Base-by-base conservation (phyloP, 2,113 vertebrate genomes). In the Romanogobio albipinnatus region DNA sequence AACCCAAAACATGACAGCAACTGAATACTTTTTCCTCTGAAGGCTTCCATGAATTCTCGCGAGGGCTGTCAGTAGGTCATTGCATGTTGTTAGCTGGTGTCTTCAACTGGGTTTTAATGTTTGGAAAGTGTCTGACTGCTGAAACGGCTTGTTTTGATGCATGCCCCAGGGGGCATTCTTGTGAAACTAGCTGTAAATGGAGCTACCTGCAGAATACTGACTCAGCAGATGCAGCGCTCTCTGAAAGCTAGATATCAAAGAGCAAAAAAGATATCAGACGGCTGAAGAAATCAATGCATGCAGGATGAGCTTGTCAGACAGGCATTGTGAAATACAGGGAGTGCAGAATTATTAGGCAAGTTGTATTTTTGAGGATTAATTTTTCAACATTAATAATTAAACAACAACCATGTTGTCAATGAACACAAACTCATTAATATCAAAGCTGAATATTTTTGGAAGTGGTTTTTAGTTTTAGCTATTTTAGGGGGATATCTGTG, bases 31-130 rank as follows among this genome's bases (percentile, higher is more conserved):
- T 91, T 94, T 96, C 94, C 95, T 96, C 94, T 89, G 92, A 96
- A 96, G 95, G 96, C 96, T 98, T 98, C 96, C 97, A 97, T 91
- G 96, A 97, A 97, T 98, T 97, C 96, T 97, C 24, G 1, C 93
- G 84, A 89, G 10, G 88, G 93, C 88, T 92, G 89, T 91, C 93
- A 95, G 96, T 96, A 97, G 96, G 96, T 97, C 96, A 97, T 95
- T 59, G 92, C 93, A 94, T 93, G 96, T 97, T 98, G 95, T 97
- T 96, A 93, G 59, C 90, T 84, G 78, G 62, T 86, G 82, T 84
- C 79, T 89, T 84, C 47, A 87, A 78, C 68, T 88, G 89, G 86
- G 53, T 43, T 83, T 76, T 84, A 76, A 26, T 56, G 81, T 83
- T 74, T 82, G 53, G 56, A 82, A 82, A 43, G 22, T 7, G n/a